These are phyloP conservation scores for Coenobita brevimanus DNA, from an alignment of 1,140 invertebrate species.

Conservation along the genomic window DNA sequence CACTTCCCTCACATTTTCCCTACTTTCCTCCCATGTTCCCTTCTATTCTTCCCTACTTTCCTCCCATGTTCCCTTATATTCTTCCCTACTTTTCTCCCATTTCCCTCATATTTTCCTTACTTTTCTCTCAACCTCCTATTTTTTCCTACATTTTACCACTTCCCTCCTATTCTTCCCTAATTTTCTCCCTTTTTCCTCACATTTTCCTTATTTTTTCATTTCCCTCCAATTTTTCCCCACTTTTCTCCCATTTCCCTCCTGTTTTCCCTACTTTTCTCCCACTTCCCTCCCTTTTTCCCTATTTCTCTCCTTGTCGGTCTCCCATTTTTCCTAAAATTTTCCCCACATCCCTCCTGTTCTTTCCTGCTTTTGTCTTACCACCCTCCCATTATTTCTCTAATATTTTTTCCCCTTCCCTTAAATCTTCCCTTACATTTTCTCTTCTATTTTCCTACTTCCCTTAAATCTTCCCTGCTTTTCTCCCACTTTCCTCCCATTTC, in stretches of 20 bases:
- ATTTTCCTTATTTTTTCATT: neutral
- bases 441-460: neutral
- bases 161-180: neutral
- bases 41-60: neutral
- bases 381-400: too few relatives aligned
- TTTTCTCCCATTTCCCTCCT: too few relatives aligned
- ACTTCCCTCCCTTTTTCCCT: too few relatives aligned
- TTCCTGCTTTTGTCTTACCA: too few relatives aligned
- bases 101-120: too few relatives aligned
- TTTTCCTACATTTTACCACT: neutral
- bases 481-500: neutral
- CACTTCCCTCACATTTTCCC: neutral
- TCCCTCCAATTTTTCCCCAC: neutral
- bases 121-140: too few relatives aligned
- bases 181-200: neutral
- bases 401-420: too few relatives aligned
- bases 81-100: neutral
- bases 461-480: neutral
- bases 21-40: neutral
- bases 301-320: too few relatives aligned
- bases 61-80: neutral
- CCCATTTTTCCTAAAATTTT: neutral
- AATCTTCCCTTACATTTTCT: neutral
- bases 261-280: too few relatives aligned
- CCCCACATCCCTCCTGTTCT: too few relatives aligned